phyloP scores from a whole-genome alignment of 2,113 vertebrate genomes.

The Peromyscus leucopus region DNA sequence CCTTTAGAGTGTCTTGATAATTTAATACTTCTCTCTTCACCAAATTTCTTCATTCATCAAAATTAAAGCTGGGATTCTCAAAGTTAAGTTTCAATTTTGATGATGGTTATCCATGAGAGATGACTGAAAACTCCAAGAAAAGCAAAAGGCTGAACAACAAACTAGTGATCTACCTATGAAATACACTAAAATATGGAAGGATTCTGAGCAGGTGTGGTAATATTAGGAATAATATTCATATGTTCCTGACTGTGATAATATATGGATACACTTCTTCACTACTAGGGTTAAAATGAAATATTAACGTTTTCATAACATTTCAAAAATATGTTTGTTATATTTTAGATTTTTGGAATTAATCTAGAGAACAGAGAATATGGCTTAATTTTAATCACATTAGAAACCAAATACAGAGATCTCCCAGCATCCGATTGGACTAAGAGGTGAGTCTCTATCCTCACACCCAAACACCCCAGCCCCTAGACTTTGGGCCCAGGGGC shows the following conservation, averaged over 20 bases:
- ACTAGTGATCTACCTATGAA: neutral
- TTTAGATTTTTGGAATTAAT: constrained; percentile 23
- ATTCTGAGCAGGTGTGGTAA: neutral
- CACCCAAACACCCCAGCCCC: too few relatives aligned
- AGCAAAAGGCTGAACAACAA: neutral
- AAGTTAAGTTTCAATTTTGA: constrained; percentile 18
- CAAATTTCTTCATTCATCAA: neutral
- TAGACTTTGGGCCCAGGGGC: too few relatives aligned
- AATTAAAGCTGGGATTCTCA: neutral
- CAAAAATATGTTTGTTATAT: neutral
- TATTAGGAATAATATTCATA: neutral
- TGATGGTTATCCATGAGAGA: neutral
- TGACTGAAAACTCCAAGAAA: constrained; percentile 12
- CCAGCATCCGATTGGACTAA: too few relatives aligned
- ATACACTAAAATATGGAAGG: neutral
- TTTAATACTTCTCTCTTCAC: neutral
- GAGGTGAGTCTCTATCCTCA: too few relatives aligned
- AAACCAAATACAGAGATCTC: neutral
- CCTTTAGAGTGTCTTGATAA: neutral
- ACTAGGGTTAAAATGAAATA: neutral
- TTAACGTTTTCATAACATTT: neutral
- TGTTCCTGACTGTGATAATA: neutral
- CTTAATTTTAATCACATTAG: constrained; percentile 12
- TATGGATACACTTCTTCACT: neutral
- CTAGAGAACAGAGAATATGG: neutral